Conservation (phyloP, 2,888 invertebrate species). For the Kuschelorhynchus macadamiae region DNA sequence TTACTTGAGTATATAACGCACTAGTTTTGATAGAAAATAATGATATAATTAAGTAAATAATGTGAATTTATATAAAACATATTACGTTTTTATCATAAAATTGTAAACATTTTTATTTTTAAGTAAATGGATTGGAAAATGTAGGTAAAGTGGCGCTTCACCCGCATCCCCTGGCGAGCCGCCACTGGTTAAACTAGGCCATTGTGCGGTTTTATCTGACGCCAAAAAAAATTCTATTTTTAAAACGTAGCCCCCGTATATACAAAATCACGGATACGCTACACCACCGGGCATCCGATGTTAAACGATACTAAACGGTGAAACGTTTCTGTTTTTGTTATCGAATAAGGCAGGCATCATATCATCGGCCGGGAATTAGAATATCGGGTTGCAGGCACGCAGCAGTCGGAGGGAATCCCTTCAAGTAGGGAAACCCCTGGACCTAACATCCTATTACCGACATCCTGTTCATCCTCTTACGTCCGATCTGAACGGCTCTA, state of each 20-base stretch:
- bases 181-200: too few relatives aligned
- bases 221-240: too few relatives aligned
- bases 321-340: constrained; percentile 42
- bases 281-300: constrained; percentile 35
- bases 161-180: too few relatives aligned
- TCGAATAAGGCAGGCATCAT: constrained; percentile 28
- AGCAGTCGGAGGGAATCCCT: constrained; percentile 59
- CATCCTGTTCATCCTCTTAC: constrained; percentile 66
- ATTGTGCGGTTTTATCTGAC: too few relatives aligned
- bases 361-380: constrained; percentile 35
- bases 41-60: too few relatives aligned
- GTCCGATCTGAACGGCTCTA: constrained; percentile 51
- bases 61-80: too few relatives aligned
- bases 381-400: constrained; percentile 33
- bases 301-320: constrained; percentile 43
- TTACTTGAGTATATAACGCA: too few relatives aligned
- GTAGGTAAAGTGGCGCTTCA: too few relatives aligned
- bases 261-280: constrained; percentile 20
- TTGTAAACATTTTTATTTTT: too few relatives aligned
- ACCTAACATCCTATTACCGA: constrained; percentile 67
- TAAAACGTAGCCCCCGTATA: background rate
- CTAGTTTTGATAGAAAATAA: too few relatives aligned
- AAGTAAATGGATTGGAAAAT: too few relatives aligned
- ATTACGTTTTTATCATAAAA: too few relatives aligned
- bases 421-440: constrained; percentile 64